Percentiles rank a stretch among this genome's conserved stretches.
These are phyloP conservation scores for Diadophis punctatus DNA, from an alignment of 2,113 vertebrate species.

Conservation along the genomic window DNA sequence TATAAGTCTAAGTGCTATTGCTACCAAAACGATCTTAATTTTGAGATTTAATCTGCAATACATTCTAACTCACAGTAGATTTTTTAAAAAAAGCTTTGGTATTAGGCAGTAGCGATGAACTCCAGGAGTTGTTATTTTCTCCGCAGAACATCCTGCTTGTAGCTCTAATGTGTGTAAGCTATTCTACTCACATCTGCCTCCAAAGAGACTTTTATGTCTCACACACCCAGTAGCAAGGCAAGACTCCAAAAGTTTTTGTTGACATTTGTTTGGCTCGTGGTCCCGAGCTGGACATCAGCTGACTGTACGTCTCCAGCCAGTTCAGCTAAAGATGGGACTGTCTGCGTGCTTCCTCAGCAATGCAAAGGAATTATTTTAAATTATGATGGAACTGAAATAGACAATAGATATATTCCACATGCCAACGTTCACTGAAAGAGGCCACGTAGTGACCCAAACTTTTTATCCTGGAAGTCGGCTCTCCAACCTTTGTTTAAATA, in stretches of 20 bases:
- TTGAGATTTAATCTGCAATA: neutral
- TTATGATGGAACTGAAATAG: constrained; percentile 20
- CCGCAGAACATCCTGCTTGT: constrained; percentile 5
- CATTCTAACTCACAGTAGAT: neutral
- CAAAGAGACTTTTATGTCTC: constrained; percentile 45
- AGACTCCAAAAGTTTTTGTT: constrained; percentile 54
- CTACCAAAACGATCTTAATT: neutral
- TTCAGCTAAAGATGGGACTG: constrained; percentile 45
- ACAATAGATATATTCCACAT: neutral
- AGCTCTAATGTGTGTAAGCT: constrained; percentile 21
- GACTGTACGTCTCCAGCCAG: constrained; percentile 38
- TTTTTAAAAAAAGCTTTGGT: neutral
- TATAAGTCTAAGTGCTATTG: no score
- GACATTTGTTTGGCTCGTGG: constrained; percentile 58
- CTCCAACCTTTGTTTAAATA: neutral
- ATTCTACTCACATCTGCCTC: constrained; percentile 40
- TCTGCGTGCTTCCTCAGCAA: constrained; percentile 34
- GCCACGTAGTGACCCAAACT: constrained; percentile 11
- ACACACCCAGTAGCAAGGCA: constrained; percentile 57
- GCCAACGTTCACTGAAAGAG: constrained; percentile 24
- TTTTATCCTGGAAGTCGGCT: neutral
- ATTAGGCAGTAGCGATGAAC: neutral
- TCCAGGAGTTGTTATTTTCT: constrained; percentile 4
- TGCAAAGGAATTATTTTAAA: constrained; percentile 40
- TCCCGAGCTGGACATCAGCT: constrained; percentile 53